These are phyloP conservation scores for Leptinotarsa undecemlineata DNA, from an alignment of 1,140 invertebrate genomes.

Conservation along the genomic window DNA sequence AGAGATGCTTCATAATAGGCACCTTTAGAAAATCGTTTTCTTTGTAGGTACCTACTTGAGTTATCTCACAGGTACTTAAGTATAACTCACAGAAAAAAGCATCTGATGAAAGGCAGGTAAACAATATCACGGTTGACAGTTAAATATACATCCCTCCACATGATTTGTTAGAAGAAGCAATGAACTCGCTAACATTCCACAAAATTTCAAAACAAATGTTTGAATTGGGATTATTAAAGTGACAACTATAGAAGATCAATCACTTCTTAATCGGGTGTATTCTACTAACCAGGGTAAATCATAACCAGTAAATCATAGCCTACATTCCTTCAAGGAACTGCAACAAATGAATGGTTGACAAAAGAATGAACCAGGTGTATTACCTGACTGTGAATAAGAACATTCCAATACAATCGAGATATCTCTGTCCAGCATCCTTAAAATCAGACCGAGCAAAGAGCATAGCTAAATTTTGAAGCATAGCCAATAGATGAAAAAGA, in stretches of 20 bases:
- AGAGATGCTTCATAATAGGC: not conserved
- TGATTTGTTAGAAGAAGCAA: not conserved
- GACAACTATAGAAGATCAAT: not conserved
- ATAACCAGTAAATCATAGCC: not conserved
- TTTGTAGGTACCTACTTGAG: not conserved
- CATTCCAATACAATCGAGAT: conserved; percentile 16
- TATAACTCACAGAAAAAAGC: not conserved
- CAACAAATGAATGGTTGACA: conserved; percentile 9
- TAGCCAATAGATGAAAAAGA: not conserved
- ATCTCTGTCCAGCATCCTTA: conserved; percentile 14
- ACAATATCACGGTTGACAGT: not conserved
- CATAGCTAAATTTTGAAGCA: not conserved
- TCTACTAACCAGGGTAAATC: not conserved
- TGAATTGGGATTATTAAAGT: not conserved
- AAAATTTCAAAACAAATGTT: conserved; percentile 9
- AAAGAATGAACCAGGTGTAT: not conserved
- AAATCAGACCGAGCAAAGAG: not conserved
- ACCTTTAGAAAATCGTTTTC: not conserved
- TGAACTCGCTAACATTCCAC: not conserved
- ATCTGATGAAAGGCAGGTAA: not conserved
- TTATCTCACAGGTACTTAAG: not conserved
- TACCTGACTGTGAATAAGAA: conserved; percentile 17
- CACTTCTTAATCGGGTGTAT: conserved; percentile 11
- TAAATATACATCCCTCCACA: not conserved
- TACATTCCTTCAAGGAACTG: not conserved